A percentile compares a stretch with the other conserved stretches of the same genome.
phyloP scores from a whole-genome alignment of 2,888 invertebrate species.

The Nyleta sp. region DNA sequence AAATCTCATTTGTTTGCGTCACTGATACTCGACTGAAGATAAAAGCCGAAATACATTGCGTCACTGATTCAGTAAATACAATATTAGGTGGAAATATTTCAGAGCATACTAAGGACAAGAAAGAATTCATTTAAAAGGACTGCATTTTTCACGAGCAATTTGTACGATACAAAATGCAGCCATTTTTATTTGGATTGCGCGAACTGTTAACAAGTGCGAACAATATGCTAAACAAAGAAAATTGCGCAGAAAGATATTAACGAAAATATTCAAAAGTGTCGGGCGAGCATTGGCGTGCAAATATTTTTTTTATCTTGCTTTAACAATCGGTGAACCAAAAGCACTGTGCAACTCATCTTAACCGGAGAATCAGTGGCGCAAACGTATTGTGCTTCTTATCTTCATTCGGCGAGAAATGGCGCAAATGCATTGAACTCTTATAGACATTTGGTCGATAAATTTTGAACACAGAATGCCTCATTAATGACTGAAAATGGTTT shows the following conservation, averaged over 20 bases:
- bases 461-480: not conserved
- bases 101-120: not conserved
- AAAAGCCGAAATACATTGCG: slow-evolving; percentile 2
- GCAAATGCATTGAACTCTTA: slow-evolving; percentile 33
- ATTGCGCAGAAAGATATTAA: too few species aligned
- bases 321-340: slow-evolving; percentile 33
- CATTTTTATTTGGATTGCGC: too few species aligned
- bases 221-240: too few species aligned
- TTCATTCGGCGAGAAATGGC: slow-evolving; percentile 27
- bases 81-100: not conserved
- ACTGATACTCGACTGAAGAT: slow-evolving; percentile 1
- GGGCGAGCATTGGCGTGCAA: not conserved
- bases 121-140: too few species aligned
- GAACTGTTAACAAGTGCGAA: too few species aligned
- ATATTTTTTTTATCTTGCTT: slow-evolving; percentile 23
- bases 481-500: slow-evolving; percentile 21
- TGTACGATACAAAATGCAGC: too few species aligned
- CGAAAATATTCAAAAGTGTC: slow-evolving; percentile 8
- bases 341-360: slow-evolving; percentile 38
- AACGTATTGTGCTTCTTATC: slow-evolving; percentile 48
- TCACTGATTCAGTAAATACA: slow-evolving; percentile 14
- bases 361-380: slow-evolving; percentile 25
- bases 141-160: too few species aligned
- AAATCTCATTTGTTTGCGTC: slow-evolving; percentile 21
- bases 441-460: slow-evolving; percentile 30